phyloP scores from a whole-genome alignment of 2,797 vertebrate species.

The Onychomys torridus region DNA sequence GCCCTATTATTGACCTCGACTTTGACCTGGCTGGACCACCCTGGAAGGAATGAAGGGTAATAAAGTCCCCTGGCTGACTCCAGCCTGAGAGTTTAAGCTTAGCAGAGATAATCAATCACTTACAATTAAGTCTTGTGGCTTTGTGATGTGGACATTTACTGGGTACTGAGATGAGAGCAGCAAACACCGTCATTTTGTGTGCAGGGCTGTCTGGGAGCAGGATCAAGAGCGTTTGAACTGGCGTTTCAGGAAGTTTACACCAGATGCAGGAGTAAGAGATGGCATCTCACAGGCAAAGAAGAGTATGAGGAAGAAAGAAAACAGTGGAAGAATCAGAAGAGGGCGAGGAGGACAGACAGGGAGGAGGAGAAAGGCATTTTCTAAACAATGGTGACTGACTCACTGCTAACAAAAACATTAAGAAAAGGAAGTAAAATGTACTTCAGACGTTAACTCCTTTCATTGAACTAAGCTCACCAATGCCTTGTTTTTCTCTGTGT shows the following conservation, averaged over 20 bases:
- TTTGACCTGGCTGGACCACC: slow-evolving; percentile 91
- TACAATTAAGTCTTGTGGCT: slow-evolving; percentile 88
- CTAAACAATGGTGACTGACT: background rate
- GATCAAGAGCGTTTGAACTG: slow-evolving; percentile 76
- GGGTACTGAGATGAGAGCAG: slow-evolving; percentile 83
- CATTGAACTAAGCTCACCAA: slow-evolving; percentile 71
- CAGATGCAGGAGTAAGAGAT: slow-evolving; percentile 31
- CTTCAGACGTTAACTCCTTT: slow-evolving; percentile 68
- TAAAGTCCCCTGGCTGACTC: slow-evolving; percentile 87
- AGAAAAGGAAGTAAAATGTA: slow-evolving; percentile 11
- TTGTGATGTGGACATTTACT: slow-evolving; percentile 91
- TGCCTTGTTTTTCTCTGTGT: slow-evolving; percentile 28
- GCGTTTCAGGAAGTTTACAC: slow-evolving; percentile 71
- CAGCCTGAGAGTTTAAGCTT: slow-evolving; percentile 84
- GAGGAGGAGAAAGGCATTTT: background rate
- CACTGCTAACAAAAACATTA: slow-evolving; percentile 33
- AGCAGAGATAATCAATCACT: slow-evolving; percentile 89
- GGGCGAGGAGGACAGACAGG: background rate
- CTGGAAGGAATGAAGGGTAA: slow-evolving; percentile 88
- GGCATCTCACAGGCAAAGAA: slow-evolving; percentile 43
- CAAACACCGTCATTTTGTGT: slow-evolving; percentile 84
- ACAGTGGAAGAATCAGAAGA: background rate
- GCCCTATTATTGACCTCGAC: slow-evolving; percentile 90
- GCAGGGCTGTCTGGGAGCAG: slow-evolving; percentile 73
- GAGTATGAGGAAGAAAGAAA: background rate